These are phyloP conservation scores for Xenopus borealis DNA, from an alignment of 2,113 vertebrate genomes.

Conservation along the genomic window DNA sequence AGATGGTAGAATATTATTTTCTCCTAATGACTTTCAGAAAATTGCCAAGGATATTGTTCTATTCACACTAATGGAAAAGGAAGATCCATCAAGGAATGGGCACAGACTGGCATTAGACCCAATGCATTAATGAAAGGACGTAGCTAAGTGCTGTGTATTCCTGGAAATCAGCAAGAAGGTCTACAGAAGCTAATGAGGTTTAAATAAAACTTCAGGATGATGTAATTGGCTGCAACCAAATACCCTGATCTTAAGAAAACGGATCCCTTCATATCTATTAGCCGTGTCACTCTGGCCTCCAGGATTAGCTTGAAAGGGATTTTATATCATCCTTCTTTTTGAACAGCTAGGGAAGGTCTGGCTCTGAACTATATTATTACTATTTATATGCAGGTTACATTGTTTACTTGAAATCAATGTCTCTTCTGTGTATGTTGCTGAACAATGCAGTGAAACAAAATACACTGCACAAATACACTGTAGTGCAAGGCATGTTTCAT, in stretches of 20 bases:
- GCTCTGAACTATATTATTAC: background rate
- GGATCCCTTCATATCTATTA: slow-evolving; percentile 28
- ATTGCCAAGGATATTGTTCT: slow-evolving; percentile 28
- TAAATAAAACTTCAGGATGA: slow-evolving; percentile 42
- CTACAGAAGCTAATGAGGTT: slow-evolving; percentile 41
- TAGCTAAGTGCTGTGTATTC: slow-evolving; percentile 36
- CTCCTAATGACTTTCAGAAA: slow-evolving; percentile 28
- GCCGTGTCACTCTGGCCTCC: slow-evolving; percentile 22
- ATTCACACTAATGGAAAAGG: slow-evolving; percentile 34
- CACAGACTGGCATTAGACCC: slow-evolving; percentile 34
- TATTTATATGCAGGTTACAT: too few relatives aligned
- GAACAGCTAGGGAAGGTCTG: background rate
- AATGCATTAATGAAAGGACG: slow-evolving; percentile 38
- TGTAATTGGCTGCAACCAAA: slow-evolving; percentile 42
- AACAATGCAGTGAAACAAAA: too few relatives aligned
- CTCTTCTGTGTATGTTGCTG: too few relatives aligned
- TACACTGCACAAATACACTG: too few relatives aligned
- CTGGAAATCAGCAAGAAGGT: slow-evolving; percentile 43
- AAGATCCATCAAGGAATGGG: slow-evolving; percentile 41
- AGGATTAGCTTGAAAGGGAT: slow-evolving; percentile 26
- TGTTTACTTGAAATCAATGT: too few relatives aligned
- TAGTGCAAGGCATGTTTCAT: too few relatives aligned
- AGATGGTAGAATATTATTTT: slow-evolving; percentile 12
- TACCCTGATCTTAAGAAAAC: slow-evolving; percentile 32
- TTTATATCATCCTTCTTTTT: slow-evolving; percentile 16